Evolutionary conservation across 2,888 invertebrate species (phyloP), one percentile per base, ranked within the genome.

Genomic region (Onthophagus sagittarius): DNA sequence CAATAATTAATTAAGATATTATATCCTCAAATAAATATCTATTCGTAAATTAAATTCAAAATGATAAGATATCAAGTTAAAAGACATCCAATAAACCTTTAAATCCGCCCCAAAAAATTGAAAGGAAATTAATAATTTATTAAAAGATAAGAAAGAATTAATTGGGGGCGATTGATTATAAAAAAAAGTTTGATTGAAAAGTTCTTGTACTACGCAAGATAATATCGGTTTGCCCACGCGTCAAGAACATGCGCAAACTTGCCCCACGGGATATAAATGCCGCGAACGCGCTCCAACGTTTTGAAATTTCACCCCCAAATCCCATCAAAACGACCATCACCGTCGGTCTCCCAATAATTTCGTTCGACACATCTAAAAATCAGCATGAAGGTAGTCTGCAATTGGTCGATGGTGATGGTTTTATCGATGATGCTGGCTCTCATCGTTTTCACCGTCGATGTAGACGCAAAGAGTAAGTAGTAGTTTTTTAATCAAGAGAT

Each of bases 401-500:
- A 76, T 75, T 76, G 78, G 5, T 32, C 77, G 15, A 74, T 76
- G 32, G 71, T 76, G 63, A 73, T 80, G n/a, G 39, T 78, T 33
- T 75, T 78, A 11, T 75, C 77, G 33, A 63, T 78, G 62, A 77
- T 78, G 53, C 71, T 80, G 71, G 75, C 80, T 72, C 76, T 81
- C 69, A 75, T 79, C 72, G 75, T 80, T 71, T 75, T 77, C 62
- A 75, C 75, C 67, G 78, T 78, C 32, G 77, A 75, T 62, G 77
- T 77, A 6, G 81, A 82, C 23, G 81, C 80, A 31, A 82, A 82
- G 79, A 78, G 81, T 82, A 76, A 81, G 81, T 81, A 5, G n/a
- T 62, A 11, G 6, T 62, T 5, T 53, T 62, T 62, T 62, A 7
- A n/a, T 62, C 62, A 39, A n/a, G 14, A 15, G 23, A 23, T 23